A percentile compares a stretch with the other conserved stretches of the same genome.
Evolutionary conservation across 2,113 vertebrate genomes (phyloP).

Genomic region (Megaleporinus macrocephalus): DNA sequence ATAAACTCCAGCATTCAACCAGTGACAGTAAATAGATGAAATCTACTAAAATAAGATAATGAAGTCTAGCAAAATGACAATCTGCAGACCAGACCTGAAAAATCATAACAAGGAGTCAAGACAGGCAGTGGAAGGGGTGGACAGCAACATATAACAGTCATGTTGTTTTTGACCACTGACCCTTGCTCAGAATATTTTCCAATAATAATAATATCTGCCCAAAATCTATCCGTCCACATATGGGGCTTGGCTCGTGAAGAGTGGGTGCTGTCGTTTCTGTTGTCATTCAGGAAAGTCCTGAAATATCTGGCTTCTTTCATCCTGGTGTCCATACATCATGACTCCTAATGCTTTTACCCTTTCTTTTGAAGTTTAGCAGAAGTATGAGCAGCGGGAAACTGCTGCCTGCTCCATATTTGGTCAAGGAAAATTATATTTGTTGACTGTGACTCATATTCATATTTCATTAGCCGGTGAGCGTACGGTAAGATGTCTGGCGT

Average conservation of each 20-base stretch:
- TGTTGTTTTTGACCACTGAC: too few relatives aligned
- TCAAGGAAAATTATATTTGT: conserved; percentile 29
- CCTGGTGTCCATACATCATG: conserved; percentile 30
- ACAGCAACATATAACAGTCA: too few relatives aligned
- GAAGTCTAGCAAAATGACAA: too few relatives aligned
- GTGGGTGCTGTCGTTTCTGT: not conserved
- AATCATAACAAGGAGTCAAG: too few relatives aligned
- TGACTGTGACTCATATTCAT: conserved; percentile 12
- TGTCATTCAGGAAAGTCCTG: conserved; percentile 47
- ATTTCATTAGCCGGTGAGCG: conserved; percentile 2
- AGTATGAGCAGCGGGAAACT: not conserved
- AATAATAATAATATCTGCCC: not conserved
- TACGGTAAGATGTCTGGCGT: conserved; percentile 17
- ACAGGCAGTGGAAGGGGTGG: too few relatives aligned
- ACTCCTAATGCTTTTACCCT: not conserved
- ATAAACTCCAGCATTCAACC: too few relatives aligned
- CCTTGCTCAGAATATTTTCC: not conserved
- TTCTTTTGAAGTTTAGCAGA: not conserved
- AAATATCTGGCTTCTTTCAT: conserved; percentile 68
- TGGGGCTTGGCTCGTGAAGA: conserved; percentile 60
- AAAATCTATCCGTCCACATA: not conserved
- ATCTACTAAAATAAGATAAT: too few relatives aligned
- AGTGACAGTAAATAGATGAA: too few relatives aligned
- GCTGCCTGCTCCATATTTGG: conserved; percentile 46
- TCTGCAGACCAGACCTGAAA: too few relatives aligned